Base-by-base conservation (phyloP, 2,113 vertebrate genomes). In the Excalfactoria chinensis region DNA sequence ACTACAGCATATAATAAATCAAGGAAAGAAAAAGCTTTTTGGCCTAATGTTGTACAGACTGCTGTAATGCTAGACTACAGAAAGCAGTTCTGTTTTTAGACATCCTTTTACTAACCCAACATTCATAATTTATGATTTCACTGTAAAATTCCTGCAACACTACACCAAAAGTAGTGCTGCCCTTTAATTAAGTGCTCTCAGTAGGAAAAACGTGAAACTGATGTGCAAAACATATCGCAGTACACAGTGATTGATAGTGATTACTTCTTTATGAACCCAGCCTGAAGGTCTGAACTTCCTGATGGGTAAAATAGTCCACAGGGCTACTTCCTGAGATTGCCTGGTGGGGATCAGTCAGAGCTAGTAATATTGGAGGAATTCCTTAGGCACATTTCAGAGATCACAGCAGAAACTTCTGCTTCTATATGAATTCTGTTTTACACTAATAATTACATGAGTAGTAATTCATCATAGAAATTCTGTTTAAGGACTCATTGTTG, bases 1-100 rank as follows among this genome's bases (percentile, higher is more conserved):
- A 80, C 98, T 96, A 87, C 97, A 94, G 97, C 98, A 97, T 98
- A 95, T 98, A 97, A 98, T 99, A 99, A 99, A 99, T 99, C 98
- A 99, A 96, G 88, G 97, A 88, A 97, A 98, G 97, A 98, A 98
- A 98, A 98, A 97, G 97, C 97, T 97, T 95, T 97, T 96, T 96
- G 97, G 97, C 97, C 97, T 97, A 95, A 92, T 94, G 69, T 96
- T 94, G 91, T 95, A 95, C 96, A 97, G 97, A 95, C 96, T 95
- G 96, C 97, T 96, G 95, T 97, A 97, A 97, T 97, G 96, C 96
- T 97, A 97, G 96, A 97, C 96, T 97, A 97, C 96, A 98, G 97
- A 98, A 97, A 97, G 96, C 97, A 96, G 97, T 97, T 97, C 97
- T 98, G 97, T 96, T 98, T 98, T 98, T 98, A 98, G 97, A 97